Evolutionary conservation across 2,888 invertebrate species (phyloP).

Genomic region (Ophion costatus): DNA sequence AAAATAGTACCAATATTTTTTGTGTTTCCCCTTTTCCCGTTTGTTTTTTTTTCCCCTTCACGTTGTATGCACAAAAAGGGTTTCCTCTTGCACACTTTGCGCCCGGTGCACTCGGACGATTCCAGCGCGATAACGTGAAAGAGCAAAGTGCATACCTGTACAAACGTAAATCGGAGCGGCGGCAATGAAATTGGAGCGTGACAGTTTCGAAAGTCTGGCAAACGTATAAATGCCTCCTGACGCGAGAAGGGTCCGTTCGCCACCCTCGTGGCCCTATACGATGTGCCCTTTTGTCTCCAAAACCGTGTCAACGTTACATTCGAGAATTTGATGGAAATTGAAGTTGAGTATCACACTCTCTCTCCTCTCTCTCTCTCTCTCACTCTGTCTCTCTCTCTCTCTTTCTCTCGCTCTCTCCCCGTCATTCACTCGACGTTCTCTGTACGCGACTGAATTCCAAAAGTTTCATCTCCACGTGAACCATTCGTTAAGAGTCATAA

Average conservation of each 20-base stretch:
- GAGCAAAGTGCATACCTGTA: constrained; percentile 10
- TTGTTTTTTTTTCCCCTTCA: too few species aligned
- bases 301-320: neutral
- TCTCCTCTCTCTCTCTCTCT: too few species aligned
- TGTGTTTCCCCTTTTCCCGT: too few species aligned
- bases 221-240: constrained; percentile 10
- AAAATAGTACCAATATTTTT: too few species aligned
- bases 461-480: too few species aligned
- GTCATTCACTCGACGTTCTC: constrained; percentile 5
- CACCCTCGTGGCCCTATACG: neutral
- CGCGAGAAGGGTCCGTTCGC: neutral
- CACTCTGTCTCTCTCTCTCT: too few species aligned
- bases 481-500: neutral
- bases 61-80: too few species aligned
- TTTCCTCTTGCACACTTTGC: too few species aligned
- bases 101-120: neutral
- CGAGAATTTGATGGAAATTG: constrained; percentile 35
- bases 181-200: constrained; percentile 38
- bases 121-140: constrained; percentile 8
- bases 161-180: constrained; percentile 8
- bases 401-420: neutral
- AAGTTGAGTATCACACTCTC: neutral
- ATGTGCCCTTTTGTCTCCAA: constrained; percentile 5
- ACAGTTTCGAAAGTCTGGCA: constrained; percentile 35
- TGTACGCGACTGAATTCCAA: neutral